Evolutionary conservation across 1,140 invertebrate genomes (phyloP).

Genomic region (Lerema accius): DNA sequence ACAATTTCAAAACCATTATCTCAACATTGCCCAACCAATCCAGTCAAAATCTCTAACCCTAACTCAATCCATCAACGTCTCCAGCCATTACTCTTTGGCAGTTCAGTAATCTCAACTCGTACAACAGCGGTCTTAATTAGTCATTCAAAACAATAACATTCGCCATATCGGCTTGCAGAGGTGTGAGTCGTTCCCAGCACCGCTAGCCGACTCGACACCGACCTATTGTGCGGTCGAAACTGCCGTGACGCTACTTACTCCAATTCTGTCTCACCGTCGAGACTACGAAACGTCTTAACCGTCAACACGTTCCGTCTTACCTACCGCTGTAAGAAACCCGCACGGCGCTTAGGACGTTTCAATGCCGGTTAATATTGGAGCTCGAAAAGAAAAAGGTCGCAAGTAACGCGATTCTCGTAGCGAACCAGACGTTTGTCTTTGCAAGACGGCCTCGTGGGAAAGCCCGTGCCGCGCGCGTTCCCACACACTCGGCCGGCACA

Average conservation of each 20-base stretch:
- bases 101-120: constrained; percentile 33
- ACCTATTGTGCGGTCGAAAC: constrained; percentile 77
- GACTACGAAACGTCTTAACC: constrained; percentile 62
- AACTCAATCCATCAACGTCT: constrained; percentile 32
- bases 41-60: constrained; percentile 7
- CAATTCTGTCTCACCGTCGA: constrained; percentile 69
- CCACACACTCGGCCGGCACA: constrained; percentile 81
- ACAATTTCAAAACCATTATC: neutral
- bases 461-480: constrained; percentile 79
- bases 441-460: constrained; percentile 69
- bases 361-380: constrained; percentile 21
- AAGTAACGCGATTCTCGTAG: constrained; percentile 52
- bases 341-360: constrained; percentile 58
- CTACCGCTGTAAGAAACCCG: constrained; percentile 33
- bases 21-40: neutral
- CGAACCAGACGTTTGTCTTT: constrained; percentile 57
- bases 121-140: constrained; percentile 67
- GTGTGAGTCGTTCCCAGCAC: constrained; percentile 77
- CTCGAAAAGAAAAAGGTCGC: constrained; percentile 47
- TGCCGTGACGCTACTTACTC: constrained; percentile 82
- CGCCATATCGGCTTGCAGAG: constrained; percentile 64
- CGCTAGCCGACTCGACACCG: constrained; percentile 76
- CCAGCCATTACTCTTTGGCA: constrained; percentile 25
- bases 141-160: constrained; percentile 76
- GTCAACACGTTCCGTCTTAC: constrained; percentile 42